A percentile compares a stretch with the other conserved stretches of the same genome.
These are phyloP conservation scores for Isotomurus palustris DNA, from an alignment of 2,888 invertebrate genomes.

Conservation along the genomic window DNA sequence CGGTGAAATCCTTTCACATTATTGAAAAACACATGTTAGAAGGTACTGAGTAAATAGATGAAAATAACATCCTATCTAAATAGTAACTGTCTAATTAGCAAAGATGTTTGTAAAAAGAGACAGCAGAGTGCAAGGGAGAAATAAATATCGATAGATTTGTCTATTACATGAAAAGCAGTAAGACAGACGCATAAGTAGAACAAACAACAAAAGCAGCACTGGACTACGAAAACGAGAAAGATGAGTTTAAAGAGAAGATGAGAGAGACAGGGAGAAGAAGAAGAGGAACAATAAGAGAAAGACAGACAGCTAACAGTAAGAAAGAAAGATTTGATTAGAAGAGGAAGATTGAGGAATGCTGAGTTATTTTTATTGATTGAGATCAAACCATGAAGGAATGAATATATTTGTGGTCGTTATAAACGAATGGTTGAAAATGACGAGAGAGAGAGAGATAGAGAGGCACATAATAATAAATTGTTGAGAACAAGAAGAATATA, in stretches of 20 bases:
- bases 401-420: neutral
- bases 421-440: neutral
- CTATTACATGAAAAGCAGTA: too few species aligned
- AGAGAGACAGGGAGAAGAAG: constrained; percentile 28
- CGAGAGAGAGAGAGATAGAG: neutral
- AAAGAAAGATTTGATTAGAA: constrained; percentile 1
- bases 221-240: too few species aligned
- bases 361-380: neutral
- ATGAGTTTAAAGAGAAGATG: constrained; percentile 19
- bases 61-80: constrained; percentile 7
- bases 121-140: constrained; percentile 40
- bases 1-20: constrained; percentile 69
- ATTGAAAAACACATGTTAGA: constrained; percentile 1
- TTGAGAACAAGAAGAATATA: neutral
- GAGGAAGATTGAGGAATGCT: neutral
- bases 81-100: constrained; percentile 11
- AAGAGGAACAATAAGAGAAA: constrained; percentile 17
- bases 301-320: neutral
- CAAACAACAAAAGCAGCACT: too few species aligned
- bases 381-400: neutral
- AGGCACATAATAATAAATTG: neutral
- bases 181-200: too few species aligned
- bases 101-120: constrained; percentile 26
- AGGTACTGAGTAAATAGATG: neutral
- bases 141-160: constrained; percentile 24